phyloP scores from a whole-genome alignment of 2,113 vertebrate genomes.

The Hyaena hyaena region DNA sequence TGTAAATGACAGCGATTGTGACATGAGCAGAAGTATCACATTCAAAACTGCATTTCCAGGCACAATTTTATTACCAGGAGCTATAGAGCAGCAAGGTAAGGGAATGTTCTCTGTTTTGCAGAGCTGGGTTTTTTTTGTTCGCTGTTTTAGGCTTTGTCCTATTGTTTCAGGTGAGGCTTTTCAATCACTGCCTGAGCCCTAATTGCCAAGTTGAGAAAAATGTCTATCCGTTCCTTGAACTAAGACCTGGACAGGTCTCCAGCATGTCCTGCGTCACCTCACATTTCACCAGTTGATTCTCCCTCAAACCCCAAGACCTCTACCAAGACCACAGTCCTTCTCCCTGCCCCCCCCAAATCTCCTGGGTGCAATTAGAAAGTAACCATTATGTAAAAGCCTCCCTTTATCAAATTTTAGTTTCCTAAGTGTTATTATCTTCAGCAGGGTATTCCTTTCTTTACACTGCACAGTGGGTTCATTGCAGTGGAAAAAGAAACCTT shows the following conservation, averaged over 20 bases:
- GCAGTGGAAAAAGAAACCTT: not conserved
- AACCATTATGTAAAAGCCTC: not conserved
- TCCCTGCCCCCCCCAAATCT: not conserved
- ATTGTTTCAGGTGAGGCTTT: not conserved
- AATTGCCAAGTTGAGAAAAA: not conserved
- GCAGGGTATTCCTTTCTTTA: not conserved
- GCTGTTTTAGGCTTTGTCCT: not conserved
- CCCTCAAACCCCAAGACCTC: not conserved
- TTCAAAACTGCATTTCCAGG: not conserved
- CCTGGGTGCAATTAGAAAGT: not conserved
- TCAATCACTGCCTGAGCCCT: not conserved
- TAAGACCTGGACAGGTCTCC: not conserved
- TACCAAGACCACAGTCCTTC: not conserved
- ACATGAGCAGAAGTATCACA: not conserved
- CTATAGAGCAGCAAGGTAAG: not conserved
- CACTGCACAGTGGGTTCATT: not conserved
- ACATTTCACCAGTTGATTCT: not conserved
- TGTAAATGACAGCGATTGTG: not conserved
- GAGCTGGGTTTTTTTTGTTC: not conserved
- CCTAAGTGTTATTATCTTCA: not conserved
- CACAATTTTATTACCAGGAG: not conserved
- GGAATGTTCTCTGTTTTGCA: not conserved
- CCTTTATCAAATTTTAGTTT: not conserved
- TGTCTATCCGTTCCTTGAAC: not conserved
- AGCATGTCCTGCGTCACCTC: not conserved